These are phyloP conservation scores for Cotesia vestalis DNA, from an alignment of 1,140 invertebrate genomes.

Conservation along the genomic window DNA sequence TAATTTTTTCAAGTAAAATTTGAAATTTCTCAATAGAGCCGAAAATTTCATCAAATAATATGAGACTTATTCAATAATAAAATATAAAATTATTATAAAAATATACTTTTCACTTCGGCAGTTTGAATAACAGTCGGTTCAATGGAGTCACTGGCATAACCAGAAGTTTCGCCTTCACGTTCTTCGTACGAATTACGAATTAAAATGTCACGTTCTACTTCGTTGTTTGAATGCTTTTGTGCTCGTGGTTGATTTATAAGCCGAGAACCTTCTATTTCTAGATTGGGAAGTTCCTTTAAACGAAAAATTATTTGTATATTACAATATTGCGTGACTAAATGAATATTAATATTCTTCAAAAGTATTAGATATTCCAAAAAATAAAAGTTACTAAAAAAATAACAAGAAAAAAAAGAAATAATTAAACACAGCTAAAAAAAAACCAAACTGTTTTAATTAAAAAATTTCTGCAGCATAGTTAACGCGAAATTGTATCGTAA, in stretches of 20 bases:
- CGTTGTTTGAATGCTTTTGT: conserved; percentile 39
- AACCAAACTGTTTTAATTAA: conserved; percentile 14
- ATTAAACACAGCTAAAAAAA: too few relatives aligned
- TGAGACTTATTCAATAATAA: too few relatives aligned
- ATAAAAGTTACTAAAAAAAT: too few relatives aligned
- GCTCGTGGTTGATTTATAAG: conserved; percentile 40
- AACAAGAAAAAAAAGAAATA: too few relatives aligned
- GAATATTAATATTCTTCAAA: neutral
- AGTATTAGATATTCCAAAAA: neutral
- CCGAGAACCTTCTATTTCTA: conserved; percentile 46
- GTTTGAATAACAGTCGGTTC: conserved; percentile 49
- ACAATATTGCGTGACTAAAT: conserved; percentile 9
- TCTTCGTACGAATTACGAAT: conserved; percentile 60
- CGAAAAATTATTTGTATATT: conserved; percentile 33
- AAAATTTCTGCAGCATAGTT: neutral
- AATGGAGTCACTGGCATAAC: conserved; percentile 76
- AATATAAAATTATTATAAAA: neutral
- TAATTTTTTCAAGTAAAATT: too few relatives aligned
- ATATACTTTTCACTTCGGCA: conserved; percentile 28
- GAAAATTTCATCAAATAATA: too few relatives aligned
- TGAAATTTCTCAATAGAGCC: too few relatives aligned
- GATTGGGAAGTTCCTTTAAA: conserved; percentile 45
- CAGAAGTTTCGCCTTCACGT: conserved; percentile 75
- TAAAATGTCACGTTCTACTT: conserved; percentile 37
- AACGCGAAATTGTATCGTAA: conserved; percentile 1